Evolutionary conservation across 2,888 invertebrate genomes (phyloP).

Genomic region (Athripsodes cinereus): DNA sequence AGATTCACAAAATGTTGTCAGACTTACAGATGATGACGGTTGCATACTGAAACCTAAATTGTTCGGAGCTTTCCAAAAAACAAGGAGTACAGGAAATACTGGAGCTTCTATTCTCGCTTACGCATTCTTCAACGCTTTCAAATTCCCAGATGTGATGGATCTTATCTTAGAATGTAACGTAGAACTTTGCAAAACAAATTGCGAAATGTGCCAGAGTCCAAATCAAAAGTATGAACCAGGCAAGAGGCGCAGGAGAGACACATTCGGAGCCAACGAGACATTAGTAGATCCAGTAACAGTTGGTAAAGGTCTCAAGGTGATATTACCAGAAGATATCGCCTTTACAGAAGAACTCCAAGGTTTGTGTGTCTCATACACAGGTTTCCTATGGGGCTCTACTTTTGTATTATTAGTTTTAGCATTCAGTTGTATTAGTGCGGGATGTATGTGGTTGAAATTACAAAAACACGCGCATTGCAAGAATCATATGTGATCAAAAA

Average conservation of each 20-base stretch:
- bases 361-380: slow-evolving; percentile 58
- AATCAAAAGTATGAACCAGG: slow-evolving; percentile 53
- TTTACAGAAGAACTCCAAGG: slow-evolving; percentile 36
- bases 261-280: slow-evolving; percentile 46
- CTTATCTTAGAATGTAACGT: slow-evolving; percentile 76
- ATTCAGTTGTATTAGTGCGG: slow-evolving; percentile 49
- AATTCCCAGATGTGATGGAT: slow-evolving; percentile 82
- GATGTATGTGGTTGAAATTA: slow-evolving; percentile 46
- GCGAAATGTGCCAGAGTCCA: slow-evolving; percentile 64
- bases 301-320: slow-evolving; percentile 59
- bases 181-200: slow-evolving; percentile 73
- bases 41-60: slow-evolving; percentile 74
- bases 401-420: slow-evolving; percentile 56
- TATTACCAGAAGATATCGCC: slow-evolving; percentile 62
- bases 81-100: slow-evolving; percentile 64
- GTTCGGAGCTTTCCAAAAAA: slow-evolving; percentile 77
- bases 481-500: slow-evolving; percentile 21
- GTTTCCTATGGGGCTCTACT: slow-evolving; percentile 57
- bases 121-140: slow-evolving; percentile 75
- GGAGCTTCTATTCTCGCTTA: slow-evolving; percentile 71
- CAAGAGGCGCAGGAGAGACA: slow-evolving; percentile 40
- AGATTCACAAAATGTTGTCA: slow-evolving; percentile 57
- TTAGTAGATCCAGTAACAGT: slow-evolving; percentile 57
- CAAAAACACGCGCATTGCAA: slow-evolving; percentile 32
- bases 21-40: slow-evolving; percentile 67